Evolutionary conservation across 2,113 vertebrate genomes (phyloP).

Genomic region (Epinephelus fuscoguttatus): DNA sequence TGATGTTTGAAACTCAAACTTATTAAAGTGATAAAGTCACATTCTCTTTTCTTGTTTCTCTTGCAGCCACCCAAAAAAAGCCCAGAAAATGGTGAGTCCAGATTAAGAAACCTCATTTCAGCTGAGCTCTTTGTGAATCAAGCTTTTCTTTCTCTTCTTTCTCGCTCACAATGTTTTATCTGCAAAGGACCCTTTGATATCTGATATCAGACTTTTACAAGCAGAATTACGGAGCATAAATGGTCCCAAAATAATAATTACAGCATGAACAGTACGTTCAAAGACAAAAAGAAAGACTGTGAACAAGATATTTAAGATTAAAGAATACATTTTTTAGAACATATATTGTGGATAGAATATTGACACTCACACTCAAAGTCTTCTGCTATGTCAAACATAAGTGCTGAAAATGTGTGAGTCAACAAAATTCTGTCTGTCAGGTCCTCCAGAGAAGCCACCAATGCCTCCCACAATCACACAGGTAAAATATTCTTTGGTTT

Average conservation of each 20-base stretch:
- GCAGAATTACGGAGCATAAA: too few species aligned
- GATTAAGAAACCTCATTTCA: neutral
- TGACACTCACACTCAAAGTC: neutral
- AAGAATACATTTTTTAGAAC: too few species aligned
- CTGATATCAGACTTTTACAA: too few species aligned
- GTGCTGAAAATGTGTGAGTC: neutral
- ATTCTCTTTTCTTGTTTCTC: neutral
- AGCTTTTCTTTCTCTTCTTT: neutral
- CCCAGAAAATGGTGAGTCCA: constrained; percentile 86
- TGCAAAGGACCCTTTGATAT: too few species aligned
- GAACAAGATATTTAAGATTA: too few species aligned
- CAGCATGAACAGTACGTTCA: too few species aligned
- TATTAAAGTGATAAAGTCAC: neutral
- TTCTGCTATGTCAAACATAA: neutral
- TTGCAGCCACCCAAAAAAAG: constrained; percentile 84
- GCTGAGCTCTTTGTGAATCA: neutral
- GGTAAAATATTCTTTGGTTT: constrained; percentile 63
- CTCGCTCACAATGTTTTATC: neutral
- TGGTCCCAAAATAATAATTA: too few species aligned
- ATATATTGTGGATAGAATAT: neutral
- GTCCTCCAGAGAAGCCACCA: constrained; percentile 88
- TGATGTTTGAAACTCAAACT: neutral
- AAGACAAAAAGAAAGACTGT: too few species aligned
- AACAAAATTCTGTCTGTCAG: constrained; percentile 49
- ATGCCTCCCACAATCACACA: constrained; percentile 57